phyloP scores from a whole-genome alignment of 64 coral and sea anemone genomes.

The Hydrozoanthus tunicans region DNA sequence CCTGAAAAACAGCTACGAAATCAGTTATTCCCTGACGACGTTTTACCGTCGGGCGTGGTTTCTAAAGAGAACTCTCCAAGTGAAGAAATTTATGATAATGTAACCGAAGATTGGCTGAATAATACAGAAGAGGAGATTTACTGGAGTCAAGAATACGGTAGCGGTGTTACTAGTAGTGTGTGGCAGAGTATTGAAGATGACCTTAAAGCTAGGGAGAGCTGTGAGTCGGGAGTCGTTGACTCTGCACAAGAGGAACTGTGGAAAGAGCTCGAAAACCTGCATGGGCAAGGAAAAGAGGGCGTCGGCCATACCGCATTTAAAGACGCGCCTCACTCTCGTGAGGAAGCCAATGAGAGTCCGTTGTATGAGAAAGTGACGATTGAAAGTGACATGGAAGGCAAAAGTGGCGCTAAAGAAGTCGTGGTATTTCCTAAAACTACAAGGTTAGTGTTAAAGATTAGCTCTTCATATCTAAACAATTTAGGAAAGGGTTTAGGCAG shows the following conservation, averaged over 20 bases:
- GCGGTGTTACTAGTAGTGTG: constrained; percentile 16
- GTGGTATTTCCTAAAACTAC: background rate
- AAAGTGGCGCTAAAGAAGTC: background rate
- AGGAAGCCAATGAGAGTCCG: constrained; percentile 20
- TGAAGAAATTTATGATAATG: background rate
- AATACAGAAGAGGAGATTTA: constrained; percentile 15
- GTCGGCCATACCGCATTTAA: background rate
- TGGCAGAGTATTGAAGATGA: constrained; percentile 46
- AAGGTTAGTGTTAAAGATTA: constrained; percentile 6
- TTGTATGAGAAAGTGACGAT: constrained; percentile 13
- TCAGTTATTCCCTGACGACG: constrained; percentile 13
- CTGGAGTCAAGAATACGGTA: constrained; percentile 36
- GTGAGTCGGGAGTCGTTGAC: background rate
- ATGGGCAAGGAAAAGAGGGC: background rate
- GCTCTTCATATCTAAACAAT: background rate
- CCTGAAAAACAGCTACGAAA: background rate
- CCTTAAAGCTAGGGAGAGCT: constrained; percentile 6
- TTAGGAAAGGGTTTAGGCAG: too few relatives aligned
- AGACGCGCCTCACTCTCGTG: background rate
- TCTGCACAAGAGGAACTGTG: background rate
- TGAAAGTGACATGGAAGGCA: constrained; percentile 16
- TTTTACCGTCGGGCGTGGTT: background rate
- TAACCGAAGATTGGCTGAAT: constrained; percentile 30
- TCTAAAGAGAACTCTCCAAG: background rate
- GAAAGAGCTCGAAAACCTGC: background rate